phyloP scores from a whole-genome alignment of 2,113 vertebrate genomes.

The Cololabis saira region DNA sequence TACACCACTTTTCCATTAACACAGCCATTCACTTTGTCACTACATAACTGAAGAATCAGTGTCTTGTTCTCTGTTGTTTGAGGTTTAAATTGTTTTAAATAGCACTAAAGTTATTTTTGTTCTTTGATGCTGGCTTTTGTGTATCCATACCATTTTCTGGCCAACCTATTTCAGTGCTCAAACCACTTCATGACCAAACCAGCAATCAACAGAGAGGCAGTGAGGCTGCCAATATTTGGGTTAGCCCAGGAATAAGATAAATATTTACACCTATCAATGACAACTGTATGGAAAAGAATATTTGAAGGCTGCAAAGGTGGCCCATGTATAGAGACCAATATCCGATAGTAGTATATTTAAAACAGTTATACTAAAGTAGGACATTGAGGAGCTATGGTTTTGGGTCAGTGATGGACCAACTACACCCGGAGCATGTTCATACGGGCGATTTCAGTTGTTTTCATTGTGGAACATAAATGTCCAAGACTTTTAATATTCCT shows the following conservation, averaged over 20 bases:
- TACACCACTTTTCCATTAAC: no score
- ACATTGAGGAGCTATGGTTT: no score
- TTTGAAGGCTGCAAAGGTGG: constrained; percentile 11
- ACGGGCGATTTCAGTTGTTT: background rate
- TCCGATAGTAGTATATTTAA: no score
- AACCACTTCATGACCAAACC: constrained; percentile 42
- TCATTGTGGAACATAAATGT: background rate
- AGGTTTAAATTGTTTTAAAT: no score
- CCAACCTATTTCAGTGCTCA: constrained; percentile 3
- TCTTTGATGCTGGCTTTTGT: constrained; percentile 14
- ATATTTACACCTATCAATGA: constrained; percentile 45
- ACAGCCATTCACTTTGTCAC: no score
- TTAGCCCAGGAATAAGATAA: constrained; percentile 43
- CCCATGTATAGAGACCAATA: background rate
- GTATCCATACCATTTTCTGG: constrained; percentile 35
- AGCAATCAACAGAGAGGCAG: constrained; percentile 41
- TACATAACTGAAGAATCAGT: no score
- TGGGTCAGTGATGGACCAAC: no score
- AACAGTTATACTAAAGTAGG: no score
- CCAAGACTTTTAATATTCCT: background rate
- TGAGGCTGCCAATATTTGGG: constrained; percentile 39
- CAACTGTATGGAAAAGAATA: constrained; percentile 43
- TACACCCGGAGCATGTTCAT: no score
- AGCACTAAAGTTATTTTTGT: background rate
- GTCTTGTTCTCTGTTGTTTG: no score